Base-by-base conservation (phyloP, 2,113 vertebrate genomes). In the Daphoenositta chrysoptera region DNA sequence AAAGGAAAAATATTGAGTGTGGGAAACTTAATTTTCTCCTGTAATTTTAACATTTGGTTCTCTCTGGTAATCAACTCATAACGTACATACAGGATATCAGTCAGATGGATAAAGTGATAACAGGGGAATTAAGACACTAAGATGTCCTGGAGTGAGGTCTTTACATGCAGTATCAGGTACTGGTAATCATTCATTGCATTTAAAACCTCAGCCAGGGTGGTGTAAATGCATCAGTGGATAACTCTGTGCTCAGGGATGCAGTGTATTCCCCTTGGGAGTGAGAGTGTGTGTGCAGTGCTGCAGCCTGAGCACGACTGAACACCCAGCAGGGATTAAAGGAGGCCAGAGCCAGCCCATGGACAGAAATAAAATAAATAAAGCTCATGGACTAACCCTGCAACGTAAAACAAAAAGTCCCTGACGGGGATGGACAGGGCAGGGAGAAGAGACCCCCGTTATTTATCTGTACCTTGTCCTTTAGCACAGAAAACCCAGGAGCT, bases 31-130 rank as follows among this genome's bases (percentile, higher is more conserved):
- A 22, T 39, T 40, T 89, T 77, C 11, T 48, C 15, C 45, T 68
- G 11, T n/a, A 65, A 65, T 90, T 89, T 77, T 23, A 9, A 13
- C 39, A 71, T 66, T 73, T 3, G 11, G 15, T 27, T 39, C 40
- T 63, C 50, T 18, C 44, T 54, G 7, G 37, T 35, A 61, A 71
- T 44, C 42, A 61, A 39, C 30, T 70, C 15, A 8, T 16, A 73
- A 45, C 0, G 0, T 26, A 58, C 4, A 3, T 16, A 70, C 13
- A n/a, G 45, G 51, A 58, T 90, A 82, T 30, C 26, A 47, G 40
- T 54, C 21, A 71, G 78, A 45, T 10, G 9, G 37, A 23, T 39
- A 40, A 87, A 68, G 45, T 15, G 24, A 11, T 68, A 64, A 54
- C 35, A 87, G 47, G 22, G 14, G 54, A 83, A 65, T 75, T 28